These are phyloP conservation scores for Litoditis marina DNA, from an alignment of 2,888 invertebrate genomes.

Conservation along the genomic window DNA sequence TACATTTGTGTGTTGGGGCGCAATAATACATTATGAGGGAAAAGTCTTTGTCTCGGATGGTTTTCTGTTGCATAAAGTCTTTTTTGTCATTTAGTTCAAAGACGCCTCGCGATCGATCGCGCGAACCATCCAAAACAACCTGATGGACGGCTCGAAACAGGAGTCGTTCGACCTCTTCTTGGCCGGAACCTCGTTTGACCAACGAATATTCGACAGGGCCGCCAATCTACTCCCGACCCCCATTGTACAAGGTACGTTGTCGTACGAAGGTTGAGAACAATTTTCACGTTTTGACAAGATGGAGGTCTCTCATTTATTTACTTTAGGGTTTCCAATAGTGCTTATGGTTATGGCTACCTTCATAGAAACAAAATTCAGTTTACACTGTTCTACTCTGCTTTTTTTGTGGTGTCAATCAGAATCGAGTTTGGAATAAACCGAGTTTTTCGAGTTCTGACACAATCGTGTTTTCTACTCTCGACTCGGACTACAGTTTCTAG, in stretches of 20 bases:
- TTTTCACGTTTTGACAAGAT: not conserved
- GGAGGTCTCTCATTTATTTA: not conserved
- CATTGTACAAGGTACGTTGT: constrained; percentile 74
- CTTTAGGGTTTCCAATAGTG: not conserved
- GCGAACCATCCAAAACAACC: constrained; percentile 95
- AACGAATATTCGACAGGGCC: constrained; percentile 86
- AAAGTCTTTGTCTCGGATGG: too few species aligned
- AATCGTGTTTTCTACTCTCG: too few species aligned
- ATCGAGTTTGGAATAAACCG: too few species aligned
- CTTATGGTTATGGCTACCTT: not conserved
- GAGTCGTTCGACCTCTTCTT: constrained; percentile 94
- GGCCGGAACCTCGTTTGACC: constrained; percentile 84
- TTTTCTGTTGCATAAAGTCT: too few species aligned
- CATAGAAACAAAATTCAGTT: not conserved
- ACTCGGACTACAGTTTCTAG: too few species aligned
- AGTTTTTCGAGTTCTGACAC: too few species aligned
- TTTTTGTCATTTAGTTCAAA: constrained; percentile 73
- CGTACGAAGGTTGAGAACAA: not conserved
- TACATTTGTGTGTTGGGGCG: too few species aligned
- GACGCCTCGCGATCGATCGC: constrained; percentile 97
- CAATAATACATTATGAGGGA: too few species aligned
- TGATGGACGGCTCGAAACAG: constrained; percentile 83
- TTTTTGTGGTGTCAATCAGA: too few species aligned
- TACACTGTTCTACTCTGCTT: too few species aligned
- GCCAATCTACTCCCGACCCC: constrained; percentile 81